Conservation (phyloP, 2,888 invertebrate genomes). For the Microctonus hyperodae region DNA sequence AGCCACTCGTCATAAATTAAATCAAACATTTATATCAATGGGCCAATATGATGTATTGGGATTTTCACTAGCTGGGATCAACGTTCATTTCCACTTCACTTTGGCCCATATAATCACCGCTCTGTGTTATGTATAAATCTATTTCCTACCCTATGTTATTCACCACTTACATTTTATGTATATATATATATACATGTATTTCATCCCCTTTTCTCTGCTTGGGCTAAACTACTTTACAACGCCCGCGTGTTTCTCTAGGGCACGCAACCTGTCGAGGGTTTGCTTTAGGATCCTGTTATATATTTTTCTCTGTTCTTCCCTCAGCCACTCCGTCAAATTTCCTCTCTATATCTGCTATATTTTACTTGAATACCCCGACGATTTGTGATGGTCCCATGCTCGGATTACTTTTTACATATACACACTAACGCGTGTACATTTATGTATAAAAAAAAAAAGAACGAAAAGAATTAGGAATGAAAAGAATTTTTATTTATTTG, state of each 20-base stretch:
- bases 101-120: slow-evolving; percentile 8
- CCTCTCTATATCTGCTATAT: slow-evolving; percentile 7
- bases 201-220: slow-evolving; percentile 8
- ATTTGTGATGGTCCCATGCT: background rate
- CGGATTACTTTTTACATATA: slow-evolving; percentile 3
- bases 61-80: slow-evolving; percentile 25
- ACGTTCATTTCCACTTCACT: slow-evolving; percentile 13
- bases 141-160: slow-evolving; percentile 6
- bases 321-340: too few relatives aligned
- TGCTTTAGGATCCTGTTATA: slow-evolving; percentile 38
- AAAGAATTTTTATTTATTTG: too few relatives aligned
- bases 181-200: background rate
- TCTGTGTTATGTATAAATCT: slow-evolving; percentile 8
- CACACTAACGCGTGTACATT: background rate
- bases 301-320: slow-evolving; percentile 11
- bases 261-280: slow-evolving; percentile 58
- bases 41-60: slow-evolving; percentile 1
- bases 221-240: slow-evolving; percentile 10
- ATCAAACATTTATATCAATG: slow-evolving; percentile 8
- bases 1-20: background rate
- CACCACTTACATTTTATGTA: background rate
- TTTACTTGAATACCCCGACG: background rate
- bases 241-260: slow-evolving; percentile 49
- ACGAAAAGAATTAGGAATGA: background rate
- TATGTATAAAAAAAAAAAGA: background rate